phyloP scores from a whole-genome alignment of 2,113 vertebrate genomes.

The Todiramphus chloris region DNA sequence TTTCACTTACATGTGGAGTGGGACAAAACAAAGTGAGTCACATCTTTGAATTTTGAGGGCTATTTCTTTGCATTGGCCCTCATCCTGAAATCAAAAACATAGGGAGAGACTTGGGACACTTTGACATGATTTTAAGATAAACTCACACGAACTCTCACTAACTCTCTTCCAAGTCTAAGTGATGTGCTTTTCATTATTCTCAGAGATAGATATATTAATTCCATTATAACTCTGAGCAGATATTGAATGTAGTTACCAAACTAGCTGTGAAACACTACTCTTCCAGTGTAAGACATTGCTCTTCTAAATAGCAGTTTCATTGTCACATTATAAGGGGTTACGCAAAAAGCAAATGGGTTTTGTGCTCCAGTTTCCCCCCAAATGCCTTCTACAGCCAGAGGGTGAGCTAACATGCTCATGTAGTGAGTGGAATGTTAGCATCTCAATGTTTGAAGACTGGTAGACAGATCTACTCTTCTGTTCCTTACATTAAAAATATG shows the following conservation, averaged over 20 bases:
- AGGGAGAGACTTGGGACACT: not conserved
- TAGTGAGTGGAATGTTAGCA: not conserved
- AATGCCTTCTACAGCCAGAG: not conserved
- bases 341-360: not conserved
- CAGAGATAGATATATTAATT: not conserved
- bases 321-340: not conserved
- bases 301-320: not conserved
- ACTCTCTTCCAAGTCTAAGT: not conserved
- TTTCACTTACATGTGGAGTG: not conserved
- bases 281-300: not conserved
- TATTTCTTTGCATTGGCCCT: not conserved
- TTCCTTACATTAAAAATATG: not conserved
- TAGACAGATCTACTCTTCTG: not conserved
- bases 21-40: not conserved
- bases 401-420: accelerated
- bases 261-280: not conserved
- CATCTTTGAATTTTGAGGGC: not conserved
- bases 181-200: not conserved
- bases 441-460: not conserved
- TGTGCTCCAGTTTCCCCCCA: not conserved
- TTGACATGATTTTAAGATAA: not conserved
- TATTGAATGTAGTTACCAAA: not conserved
- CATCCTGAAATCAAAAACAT: not conserved
- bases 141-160: not conserved
- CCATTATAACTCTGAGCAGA: not conserved